A percentile compares a stretch with the other conserved stretches of the same genome.
These are phyloP conservation scores for Crematogaster levior DNA, from an alignment of 2,888 invertebrate genomes.

Conservation along the genomic window DNA sequence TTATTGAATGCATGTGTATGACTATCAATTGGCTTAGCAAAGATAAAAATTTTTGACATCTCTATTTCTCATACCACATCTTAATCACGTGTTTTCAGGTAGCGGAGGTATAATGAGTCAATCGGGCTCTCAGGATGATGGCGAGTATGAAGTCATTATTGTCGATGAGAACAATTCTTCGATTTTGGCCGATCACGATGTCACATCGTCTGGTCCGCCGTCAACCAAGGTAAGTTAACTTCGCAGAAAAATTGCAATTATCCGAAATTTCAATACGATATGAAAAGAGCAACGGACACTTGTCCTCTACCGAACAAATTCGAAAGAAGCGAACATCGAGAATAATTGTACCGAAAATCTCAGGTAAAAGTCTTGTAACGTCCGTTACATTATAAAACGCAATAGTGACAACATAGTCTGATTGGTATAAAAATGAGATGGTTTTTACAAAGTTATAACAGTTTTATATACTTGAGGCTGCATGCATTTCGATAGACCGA, in stretches of 20 bases:
- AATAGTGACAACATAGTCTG: slow-evolving; percentile 21
- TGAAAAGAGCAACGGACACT: slow-evolving; percentile 58
- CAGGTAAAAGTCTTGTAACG: slow-evolving; percentile 69
- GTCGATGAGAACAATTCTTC: slow-evolving; percentile 96
- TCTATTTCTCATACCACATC: slow-evolving; percentile 30
- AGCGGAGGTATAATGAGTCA: slow-evolving; percentile 84
- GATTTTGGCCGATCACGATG: slow-evolving; percentile 92
- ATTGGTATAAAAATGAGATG: slow-evolving; percentile 35
- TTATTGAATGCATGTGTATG: slow-evolving; percentile 69
- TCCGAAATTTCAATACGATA: slow-evolving; percentile 38
- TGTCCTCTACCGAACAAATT: slow-evolving; percentile 43
- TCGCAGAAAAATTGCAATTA: not conserved
- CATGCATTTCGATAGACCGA: slow-evolving; percentile 62
- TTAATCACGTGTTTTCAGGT: slow-evolving; percentile 76
- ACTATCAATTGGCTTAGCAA: slow-evolving; percentile 65
- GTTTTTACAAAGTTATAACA: slow-evolving; percentile 42
- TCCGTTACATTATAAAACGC: slow-evolving; percentile 48
- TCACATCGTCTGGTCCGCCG: slow-evolving; percentile 91
- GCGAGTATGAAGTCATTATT: slow-evolving; percentile 95
- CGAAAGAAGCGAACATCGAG: slow-evolving; percentile 65
- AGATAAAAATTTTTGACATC: not conserved
- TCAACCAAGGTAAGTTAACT: slow-evolving; percentile 91
- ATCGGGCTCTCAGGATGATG: slow-evolving; percentile 89
- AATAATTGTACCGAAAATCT: slow-evolving; percentile 67
- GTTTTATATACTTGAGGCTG: slow-evolving; percentile 63